Percentiles rank a stretch among this genome's conserved stretches.
Conservation (phyloP, 1,140 invertebrate species). For the Ceratina calcarata region DNA sequence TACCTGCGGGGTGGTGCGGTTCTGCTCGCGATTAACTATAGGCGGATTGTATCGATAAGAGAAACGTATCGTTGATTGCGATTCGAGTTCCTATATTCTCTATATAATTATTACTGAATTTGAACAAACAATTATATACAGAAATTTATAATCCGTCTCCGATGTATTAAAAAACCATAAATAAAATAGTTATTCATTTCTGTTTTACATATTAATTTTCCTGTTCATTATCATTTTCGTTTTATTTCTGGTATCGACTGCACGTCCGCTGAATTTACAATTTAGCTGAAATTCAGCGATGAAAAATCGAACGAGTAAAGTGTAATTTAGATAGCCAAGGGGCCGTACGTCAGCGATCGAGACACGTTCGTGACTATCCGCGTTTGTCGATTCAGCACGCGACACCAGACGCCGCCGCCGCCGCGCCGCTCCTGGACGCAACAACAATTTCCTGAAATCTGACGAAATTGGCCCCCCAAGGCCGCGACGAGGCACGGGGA, state of each 20-base stretch:
- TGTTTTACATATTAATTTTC: too few species aligned
- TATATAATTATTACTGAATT: too few species aligned
- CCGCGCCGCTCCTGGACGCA: slow-evolving; percentile 72
- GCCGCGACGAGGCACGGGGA: slow-evolving; percentile 37
- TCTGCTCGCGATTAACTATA: not conserved
- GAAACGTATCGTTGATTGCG: not conserved
- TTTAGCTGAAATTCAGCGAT: not conserved
- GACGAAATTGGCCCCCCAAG: slow-evolving; percentile 74
- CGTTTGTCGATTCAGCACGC: slow-evolving; percentile 75
- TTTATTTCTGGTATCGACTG: too few species aligned
- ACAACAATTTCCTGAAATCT: slow-evolving; percentile 80
- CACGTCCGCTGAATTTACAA: not conserved
- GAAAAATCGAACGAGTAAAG: not conserved
- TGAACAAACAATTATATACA: too few species aligned
- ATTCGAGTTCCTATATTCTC: not conserved
- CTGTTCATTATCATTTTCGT: too few species aligned
- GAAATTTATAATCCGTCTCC: too few species aligned
- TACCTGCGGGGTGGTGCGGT: not conserved
- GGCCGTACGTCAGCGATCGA: slow-evolving; percentile 17
- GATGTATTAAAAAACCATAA: too few species aligned
- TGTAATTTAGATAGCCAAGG: not conserved
- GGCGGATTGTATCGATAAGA: too few species aligned
- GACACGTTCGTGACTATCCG: slow-evolving; percentile 20
- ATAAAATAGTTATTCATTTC: too few species aligned
- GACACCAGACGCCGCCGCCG: slow-evolving; percentile 52